phyloP scores from a whole-genome alignment of 1,140 invertebrate species.

The Rhyzopertha dominica region DNA sequence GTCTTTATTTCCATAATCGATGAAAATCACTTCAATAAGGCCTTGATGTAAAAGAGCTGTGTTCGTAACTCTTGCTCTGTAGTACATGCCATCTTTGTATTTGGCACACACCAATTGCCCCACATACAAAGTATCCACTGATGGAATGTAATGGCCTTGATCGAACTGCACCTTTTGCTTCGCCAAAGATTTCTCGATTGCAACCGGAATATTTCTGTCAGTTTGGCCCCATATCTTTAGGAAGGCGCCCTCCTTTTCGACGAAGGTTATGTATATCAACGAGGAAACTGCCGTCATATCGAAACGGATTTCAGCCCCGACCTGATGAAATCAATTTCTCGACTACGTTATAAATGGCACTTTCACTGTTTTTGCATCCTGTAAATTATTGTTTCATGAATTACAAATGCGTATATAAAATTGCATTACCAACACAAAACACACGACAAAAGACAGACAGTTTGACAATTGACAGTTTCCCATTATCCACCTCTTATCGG shows the following conservation, averaged over 20 bases:
- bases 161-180: conserved; percentile 47
- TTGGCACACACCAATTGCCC: conserved; percentile 58
- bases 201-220: conserved; percentile 52
- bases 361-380: too few species aligned
- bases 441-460: too few species aligned
- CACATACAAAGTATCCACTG: conserved; percentile 44
- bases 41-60: conserved; percentile 45
- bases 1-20: conserved; percentile 67
- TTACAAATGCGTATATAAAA: too few species aligned
- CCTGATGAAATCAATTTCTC: too few species aligned
- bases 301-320: too few species aligned
- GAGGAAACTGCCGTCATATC: too few species aligned
- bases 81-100: conserved; percentile 59
- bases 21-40: conserved; percentile 56
- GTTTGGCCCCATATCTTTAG: conserved; percentile 61
- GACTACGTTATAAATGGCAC: too few species aligned
- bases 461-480: too few species aligned
- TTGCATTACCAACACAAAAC: too few species aligned
- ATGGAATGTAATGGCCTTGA: conserved; percentile 43
- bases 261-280: conserved; percentile 54
- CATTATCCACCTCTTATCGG: too few species aligned
- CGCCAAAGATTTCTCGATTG: conserved; percentile 53
- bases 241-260: conserved; percentile 59
- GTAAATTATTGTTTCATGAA: too few species aligned
- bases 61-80: conserved; percentile 55